These are phyloP conservation scores for Megaceryle maxima DNA, from an alignment of 2,113 vertebrate species.

Conservation along the genomic window DNA sequence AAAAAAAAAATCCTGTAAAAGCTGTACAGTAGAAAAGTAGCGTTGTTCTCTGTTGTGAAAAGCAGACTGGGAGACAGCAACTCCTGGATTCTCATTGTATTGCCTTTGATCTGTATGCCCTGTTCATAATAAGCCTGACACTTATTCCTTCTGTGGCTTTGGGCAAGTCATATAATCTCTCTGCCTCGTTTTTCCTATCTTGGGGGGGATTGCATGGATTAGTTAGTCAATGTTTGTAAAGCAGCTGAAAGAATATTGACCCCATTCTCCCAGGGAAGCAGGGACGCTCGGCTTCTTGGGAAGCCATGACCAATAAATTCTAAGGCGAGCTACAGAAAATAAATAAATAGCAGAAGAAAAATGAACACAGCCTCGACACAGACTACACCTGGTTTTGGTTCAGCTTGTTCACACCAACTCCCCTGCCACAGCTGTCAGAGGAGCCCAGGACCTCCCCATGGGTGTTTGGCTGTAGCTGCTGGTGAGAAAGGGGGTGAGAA, in stretches of 20 bases:
- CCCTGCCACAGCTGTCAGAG: not conserved
- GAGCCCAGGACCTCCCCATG: not conserved
- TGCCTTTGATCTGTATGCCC: slow-evolving; percentile 36
- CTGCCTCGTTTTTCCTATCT: slow-evolving; percentile 3
- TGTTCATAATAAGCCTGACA: slow-evolving; percentile 32
- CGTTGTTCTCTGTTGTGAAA: not conserved
- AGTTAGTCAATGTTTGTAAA: slow-evolving; percentile 25
- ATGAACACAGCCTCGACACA: not conserved
- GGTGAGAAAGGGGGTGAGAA: not conserved
- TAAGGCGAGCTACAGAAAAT: not conserved
- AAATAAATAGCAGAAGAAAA: slow-evolving; percentile 1
- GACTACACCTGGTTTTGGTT: not conserved
- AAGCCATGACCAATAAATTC: not conserved
- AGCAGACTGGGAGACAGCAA: not conserved
- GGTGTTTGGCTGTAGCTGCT: not conserved
- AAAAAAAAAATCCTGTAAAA: not conserved
- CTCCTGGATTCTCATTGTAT: slow-evolving; percentile 29
- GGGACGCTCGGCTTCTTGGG: not conserved
- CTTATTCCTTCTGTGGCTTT: slow-evolving; percentile 45
- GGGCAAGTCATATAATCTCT: slow-evolving; percentile 50
- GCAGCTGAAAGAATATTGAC: slow-evolving; percentile 30
- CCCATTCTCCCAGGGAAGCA: not conserved
- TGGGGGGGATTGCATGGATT: slow-evolving; percentile 32
- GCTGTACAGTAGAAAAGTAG: not conserved
- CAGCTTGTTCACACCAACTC: not conserved